Evolutionary conservation across 1,140 invertebrate genomes (phyloP).

Genomic region (Procambarus clarkii): DNA sequence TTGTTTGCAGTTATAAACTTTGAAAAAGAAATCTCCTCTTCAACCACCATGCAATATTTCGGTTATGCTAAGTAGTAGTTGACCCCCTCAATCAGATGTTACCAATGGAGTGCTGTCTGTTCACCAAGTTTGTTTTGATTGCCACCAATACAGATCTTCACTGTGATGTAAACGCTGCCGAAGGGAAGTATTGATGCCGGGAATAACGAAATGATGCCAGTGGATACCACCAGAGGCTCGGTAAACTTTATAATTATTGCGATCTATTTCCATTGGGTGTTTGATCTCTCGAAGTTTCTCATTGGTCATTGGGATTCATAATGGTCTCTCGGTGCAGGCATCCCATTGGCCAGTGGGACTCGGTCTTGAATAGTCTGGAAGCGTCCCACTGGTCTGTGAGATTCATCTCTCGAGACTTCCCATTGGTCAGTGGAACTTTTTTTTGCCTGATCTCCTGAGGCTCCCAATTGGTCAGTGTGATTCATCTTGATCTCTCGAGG

Average conservation of each 20-base stretch:
- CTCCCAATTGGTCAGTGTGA: slow-evolving; percentile 8
- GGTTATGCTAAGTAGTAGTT: not conserved
- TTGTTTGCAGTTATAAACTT: not conserved
- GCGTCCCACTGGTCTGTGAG: not conserved
- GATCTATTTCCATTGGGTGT: slow-evolving; percentile 8
- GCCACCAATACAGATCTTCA: slow-evolving; percentile 16
- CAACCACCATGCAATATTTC: not conserved
- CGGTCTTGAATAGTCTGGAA: not conserved
- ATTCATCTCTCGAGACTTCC: slow-evolving; percentile 41
- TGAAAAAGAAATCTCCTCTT: no score
- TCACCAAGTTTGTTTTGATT: not conserved
- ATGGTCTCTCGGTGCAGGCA: not conserved
- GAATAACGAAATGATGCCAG: not conserved
- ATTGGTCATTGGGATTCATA: slow-evolving; percentile 14
- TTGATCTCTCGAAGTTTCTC: slow-evolving; percentile 40
- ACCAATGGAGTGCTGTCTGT: slow-evolving; percentile 1
- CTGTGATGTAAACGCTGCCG: slow-evolving; percentile 50
- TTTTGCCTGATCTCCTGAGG: slow-evolving; percentile 3
- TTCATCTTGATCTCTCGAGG: slow-evolving; percentile 13
- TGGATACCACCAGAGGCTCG: not conserved
- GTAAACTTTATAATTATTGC: not conserved
- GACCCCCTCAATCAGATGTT: slow-evolving; percentile 20
- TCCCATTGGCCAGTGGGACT: slow-evolving; percentile 44
- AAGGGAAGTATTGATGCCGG: slow-evolving; percentile 13
- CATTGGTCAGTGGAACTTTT: slow-evolving; percentile 48